These are phyloP conservation scores for Hormaphis cornu DNA, from an alignment of 1,140 invertebrate species.

Conservation along the genomic window DNA sequence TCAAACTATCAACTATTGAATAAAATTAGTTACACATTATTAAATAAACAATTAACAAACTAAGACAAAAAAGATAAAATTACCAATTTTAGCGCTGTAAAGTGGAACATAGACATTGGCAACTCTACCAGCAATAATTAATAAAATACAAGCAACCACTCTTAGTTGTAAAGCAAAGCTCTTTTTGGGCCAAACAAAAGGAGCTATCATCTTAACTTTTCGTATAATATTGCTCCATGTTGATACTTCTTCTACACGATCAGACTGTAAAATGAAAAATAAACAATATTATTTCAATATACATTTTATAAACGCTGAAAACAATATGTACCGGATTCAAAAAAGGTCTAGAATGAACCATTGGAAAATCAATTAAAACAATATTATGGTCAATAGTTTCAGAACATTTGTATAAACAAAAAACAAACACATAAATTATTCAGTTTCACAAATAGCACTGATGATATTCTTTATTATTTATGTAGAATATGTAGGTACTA, in stretches of 20 bases:
- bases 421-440: too few relatives aligned
- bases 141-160: constrained; percentile 71
- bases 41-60: constrained; percentile 19
- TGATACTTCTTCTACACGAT: constrained; percentile 44
- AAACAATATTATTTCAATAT: neutral
- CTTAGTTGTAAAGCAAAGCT: constrained; percentile 64
- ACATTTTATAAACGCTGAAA: neutral
- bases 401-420: too few relatives aligned
- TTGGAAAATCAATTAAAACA: neutral
- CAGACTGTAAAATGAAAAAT: constrained; percentile 15
- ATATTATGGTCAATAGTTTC: too few relatives aligned
- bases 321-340: neutral
- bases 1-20: constrained; percentile 65
- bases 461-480: too few relatives aligned
- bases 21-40: constrained; percentile 32
- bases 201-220: constrained; percentile 69
- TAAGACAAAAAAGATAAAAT: constrained; percentile 12
- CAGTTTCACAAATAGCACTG: too few relatives aligned
- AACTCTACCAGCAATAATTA: constrained; percentile 69
- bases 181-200: constrained; percentile 92
- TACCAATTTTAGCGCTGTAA: constrained; percentile 76
- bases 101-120: constrained; percentile 90
- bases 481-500: too few relatives aligned
- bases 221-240: constrained; percentile 67
- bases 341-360: constrained; percentile 13